Conservation (phyloP, 37 sponge, comb jelly and placozoan species). For the Eunapius fragilis region DNA sequence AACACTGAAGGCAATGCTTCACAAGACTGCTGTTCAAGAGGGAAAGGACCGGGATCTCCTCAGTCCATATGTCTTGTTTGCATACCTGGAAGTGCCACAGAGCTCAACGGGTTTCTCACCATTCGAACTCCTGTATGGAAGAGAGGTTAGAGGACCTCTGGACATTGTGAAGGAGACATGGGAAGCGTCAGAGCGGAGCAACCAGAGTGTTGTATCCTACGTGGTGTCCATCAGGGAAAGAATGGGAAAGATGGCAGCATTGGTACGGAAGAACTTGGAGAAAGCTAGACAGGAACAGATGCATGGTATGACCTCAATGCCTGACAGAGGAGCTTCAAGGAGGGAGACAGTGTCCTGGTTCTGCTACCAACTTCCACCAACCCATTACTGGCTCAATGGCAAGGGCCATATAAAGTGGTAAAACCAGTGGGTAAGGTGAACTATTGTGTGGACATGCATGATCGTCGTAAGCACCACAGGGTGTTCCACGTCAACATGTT, state of each 20-base stretch:
- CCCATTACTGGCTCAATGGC: constrained; percentile 21
- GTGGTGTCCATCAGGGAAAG: constrained; percentile 21
- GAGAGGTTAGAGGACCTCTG: constrained; percentile 25
- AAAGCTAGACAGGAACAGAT: constrained; percentile 25
- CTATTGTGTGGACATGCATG: constrained; percentile 36
- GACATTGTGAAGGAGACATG: constrained; percentile 38
- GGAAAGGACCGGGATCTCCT: constrained; percentile 13
- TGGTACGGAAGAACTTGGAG: constrained; percentile 13
- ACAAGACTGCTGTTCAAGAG: not conserved
- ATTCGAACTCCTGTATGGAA: constrained; percentile 40
- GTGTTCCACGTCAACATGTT: constrained; percentile 27
- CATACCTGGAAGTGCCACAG: constrained; percentile 32
- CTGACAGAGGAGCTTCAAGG: not conserved
- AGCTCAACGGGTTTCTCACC: constrained; percentile 42
- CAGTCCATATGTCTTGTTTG: constrained; percentile 20
- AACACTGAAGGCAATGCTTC: constrained; percentile 32
- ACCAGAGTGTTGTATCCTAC: constrained; percentile 22
- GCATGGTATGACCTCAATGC: constrained; percentile 29
- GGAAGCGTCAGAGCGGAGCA: not conserved
- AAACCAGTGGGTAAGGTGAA: constrained; percentile 15
- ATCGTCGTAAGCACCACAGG: constrained; percentile 5
- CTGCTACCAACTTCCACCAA: constrained; percentile 15
- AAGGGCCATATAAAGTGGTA: constrained; percentile 36
- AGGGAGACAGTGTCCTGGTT: constrained; percentile 35
- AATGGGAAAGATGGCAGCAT: constrained; percentile 12